These are phyloP conservation scores for Menidia beryllina DNA, from an alignment of 2,113 vertebrate species.

Conservation along the genomic window DNA sequence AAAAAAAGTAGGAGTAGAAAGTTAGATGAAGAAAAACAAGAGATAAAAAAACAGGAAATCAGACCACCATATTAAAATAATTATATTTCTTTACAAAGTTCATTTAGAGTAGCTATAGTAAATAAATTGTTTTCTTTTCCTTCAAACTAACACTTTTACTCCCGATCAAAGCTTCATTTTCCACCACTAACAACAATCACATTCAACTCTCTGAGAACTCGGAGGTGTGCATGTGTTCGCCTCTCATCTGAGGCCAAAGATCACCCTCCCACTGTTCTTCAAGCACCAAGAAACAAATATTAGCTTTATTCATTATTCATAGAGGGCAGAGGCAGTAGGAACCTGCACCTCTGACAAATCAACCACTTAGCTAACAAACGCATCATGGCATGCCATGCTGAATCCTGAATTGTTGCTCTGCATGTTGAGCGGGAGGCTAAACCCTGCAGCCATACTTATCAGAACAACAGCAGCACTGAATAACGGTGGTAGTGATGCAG, in stretches of 20 bases:
- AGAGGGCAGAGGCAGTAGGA: constrained; percentile 59
- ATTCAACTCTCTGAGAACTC: constrained; percentile 45
- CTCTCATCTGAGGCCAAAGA: constrained; percentile 68
- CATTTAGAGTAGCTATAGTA: background rate
- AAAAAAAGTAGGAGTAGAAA: background rate
- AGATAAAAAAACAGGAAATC: background rate
- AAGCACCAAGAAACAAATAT: constrained; percentile 65
- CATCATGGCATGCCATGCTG: constrained; percentile 60
- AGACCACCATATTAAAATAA: constrained; percentile 21
- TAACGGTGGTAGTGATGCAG: constrained; percentile 55
- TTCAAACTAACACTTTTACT: constrained; percentile 24
- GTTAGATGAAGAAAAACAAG: background rate
- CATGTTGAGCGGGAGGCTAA: constrained; percentile 68
- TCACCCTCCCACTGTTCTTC: constrained; percentile 68
- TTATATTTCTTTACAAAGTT: constrained; percentile 10
- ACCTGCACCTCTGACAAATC: constrained; percentile 70
- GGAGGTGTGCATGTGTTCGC: constrained; percentile 46
- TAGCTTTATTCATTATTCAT: constrained; percentile 76
- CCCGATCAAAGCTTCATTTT: constrained; percentile 8
- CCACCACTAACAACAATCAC: constrained; percentile 42
- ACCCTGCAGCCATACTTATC: constrained; percentile 72
- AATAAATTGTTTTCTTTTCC: constrained; percentile 5
- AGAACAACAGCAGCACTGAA: constrained; percentile 62
- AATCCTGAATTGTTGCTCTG: constrained; percentile 63
- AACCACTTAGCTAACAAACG: constrained; percentile 75